Base-by-base conservation (phyloP, 2,888 invertebrate genomes). In the Beris morrisii region DNA sequence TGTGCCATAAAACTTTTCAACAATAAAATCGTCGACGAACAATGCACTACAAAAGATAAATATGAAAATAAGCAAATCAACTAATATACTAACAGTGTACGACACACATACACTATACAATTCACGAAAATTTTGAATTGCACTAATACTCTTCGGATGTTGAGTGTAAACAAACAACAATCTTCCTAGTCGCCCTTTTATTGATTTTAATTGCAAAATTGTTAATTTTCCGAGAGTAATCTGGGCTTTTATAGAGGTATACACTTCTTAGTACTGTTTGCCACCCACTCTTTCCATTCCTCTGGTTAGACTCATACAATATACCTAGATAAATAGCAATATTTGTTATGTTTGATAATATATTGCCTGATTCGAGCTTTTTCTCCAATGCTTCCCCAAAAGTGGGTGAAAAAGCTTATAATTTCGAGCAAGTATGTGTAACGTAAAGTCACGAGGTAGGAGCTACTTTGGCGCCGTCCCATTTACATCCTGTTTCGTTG, bases 151-250 rank as follows among this genome's bases (percentile, higher is more conserved):
- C n/a, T 43, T 15, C 30, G 38, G n/a, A 56, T 38, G 43, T 56
- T 6, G 38, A 15, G 45, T 7, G 50, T 38, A 61, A 61, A 61
- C 52, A 61, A 61, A 50, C 46, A 59, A 59, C 48, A 46, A 61
- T 38, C 43, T 61, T 22, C 61, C 52, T 61, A 12, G 52, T 61
- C 61, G 61, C 38, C 52, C 43, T 52, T 59, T 50, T 79, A 79
- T 78, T 78, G 78, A 79, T 78, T 79, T 79, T 78, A 78, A 78
- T 78, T 78, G 78, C 76, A 78, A 79, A 79, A 79, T 79, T 79
- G 79, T 78, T 78, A 79, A 79, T 79, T 79, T 79, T 76, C 78
- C 74, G 77, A 72, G 75, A 73, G 64, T 67, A 65, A 58, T 58
- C 58, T 45, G 58, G 32, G 61, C 50, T 59, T 59, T 31, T 59